phyloP scores from a whole-genome alignment of 2,797 vertebrate genomes.

The Acipenser ruthenus region DNA sequence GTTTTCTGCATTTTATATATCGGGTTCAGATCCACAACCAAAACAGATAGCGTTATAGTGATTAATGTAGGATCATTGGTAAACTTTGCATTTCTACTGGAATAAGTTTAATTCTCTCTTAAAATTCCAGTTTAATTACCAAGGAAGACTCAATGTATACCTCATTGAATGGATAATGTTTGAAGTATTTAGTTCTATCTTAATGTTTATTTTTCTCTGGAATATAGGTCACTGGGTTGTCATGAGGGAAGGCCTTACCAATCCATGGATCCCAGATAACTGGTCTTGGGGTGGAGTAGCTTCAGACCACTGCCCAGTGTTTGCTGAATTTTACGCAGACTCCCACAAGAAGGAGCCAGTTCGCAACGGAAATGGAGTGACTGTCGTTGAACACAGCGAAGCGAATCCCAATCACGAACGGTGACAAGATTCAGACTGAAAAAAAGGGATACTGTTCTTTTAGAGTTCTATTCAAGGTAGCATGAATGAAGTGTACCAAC shows the following conservation, averaged over 20 bases:
- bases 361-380: constrained; percentile 53
- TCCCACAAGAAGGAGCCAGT: constrained; percentile 59
- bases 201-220: constrained; percentile 6
- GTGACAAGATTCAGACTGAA: constrained; percentile 46
- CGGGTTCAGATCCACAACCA: too few species aligned
- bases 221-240: constrained; percentile 76
- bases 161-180: too few species aligned
- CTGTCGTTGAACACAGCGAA: constrained; percentile 63
- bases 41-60: too few species aligned
- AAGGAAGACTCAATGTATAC: too few species aligned
- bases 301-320: constrained; percentile 81
- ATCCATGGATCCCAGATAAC: constrained; percentile 93
- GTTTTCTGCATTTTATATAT: too few species aligned
- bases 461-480: neutral
- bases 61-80: too few species aligned
- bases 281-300: constrained; percentile 95
- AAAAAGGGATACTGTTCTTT: neutral
- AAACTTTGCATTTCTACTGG: too few species aligned
- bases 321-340: constrained; percentile 75
- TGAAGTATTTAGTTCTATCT: too few species aligned
- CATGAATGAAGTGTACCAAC: neutral
- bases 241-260: constrained; percentile 84
- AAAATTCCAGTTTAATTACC: too few species aligned
- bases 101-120: too few species aligned
- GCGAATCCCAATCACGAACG: constrained; percentile 71